Evolutionary conservation across 2,797 vertebrate species (phyloP).

Genomic region (Ciconia nigra): DNA sequence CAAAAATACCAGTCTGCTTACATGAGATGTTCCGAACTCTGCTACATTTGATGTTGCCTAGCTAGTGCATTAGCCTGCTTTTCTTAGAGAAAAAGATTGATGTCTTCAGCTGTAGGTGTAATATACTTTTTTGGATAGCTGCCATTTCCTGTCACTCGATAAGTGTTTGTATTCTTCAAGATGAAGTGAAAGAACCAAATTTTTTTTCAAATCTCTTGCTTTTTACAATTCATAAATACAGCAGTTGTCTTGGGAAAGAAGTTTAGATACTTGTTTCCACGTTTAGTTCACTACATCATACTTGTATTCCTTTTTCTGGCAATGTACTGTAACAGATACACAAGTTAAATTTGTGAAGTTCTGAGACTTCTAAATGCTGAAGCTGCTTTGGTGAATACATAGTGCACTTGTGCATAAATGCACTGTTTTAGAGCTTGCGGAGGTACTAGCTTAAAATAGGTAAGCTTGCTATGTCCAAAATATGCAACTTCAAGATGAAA

Average conservation of each 20-base stretch:
- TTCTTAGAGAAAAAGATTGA: background rate
- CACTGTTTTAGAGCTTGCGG: background rate
- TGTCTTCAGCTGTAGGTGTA: background rate
- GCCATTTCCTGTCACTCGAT: background rate
- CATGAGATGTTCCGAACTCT: background rate
- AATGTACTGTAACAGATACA: background rate
- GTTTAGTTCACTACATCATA: background rate
- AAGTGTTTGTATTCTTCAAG: background rate
- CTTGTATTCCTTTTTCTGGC: background rate
- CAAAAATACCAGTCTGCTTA: background rate
- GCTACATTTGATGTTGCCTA: background rate
- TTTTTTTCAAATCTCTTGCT: background rate
- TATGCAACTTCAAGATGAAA: background rate
- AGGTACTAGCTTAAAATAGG: background rate
- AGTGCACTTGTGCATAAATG: fast-evolving
- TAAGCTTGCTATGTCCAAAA: background rate
- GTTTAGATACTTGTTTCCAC: background rate
- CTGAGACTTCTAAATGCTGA: background rate
- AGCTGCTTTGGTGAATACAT: background rate
- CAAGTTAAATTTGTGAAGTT: background rate
- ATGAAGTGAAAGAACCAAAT: background rate
- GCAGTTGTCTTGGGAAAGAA: background rate
- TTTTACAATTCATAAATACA: background rate
- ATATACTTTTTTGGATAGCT: background rate
- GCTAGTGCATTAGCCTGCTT: background rate